These are phyloP conservation scores for Poeciliopsis retropinna DNA, from an alignment of 2,113 vertebrate genomes.

Conservation along the genomic window DNA sequence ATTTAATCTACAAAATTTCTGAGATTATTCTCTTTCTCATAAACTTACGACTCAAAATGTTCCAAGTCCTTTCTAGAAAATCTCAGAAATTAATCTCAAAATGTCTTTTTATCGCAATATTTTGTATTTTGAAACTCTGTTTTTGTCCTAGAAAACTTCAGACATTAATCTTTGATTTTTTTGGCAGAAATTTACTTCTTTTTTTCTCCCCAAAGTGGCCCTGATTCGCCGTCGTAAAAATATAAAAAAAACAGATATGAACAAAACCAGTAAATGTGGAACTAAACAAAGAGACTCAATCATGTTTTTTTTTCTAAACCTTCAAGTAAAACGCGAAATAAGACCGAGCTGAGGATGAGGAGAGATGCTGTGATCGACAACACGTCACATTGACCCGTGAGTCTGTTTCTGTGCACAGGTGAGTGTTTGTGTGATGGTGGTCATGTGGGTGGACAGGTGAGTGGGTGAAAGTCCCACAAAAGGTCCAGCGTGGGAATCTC, in stretches of 20 bases:
- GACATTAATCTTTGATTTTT: too few species aligned
- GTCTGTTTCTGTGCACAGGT: conserved; percentile 35
- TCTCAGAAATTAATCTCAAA: too few species aligned
- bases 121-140: too few species aligned
- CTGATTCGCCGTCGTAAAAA: neutral
- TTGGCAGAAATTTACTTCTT: too few species aligned
- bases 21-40: too few species aligned
- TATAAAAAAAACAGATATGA: conserved; percentile 49
- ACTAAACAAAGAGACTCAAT: conserved; percentile 22
- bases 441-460: conserved; percentile 58
- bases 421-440: conserved; percentile 45
- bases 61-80: too few species aligned
- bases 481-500: conserved; percentile 63
- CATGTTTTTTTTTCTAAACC: conserved; percentile 32
- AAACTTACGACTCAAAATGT: too few species aligned
- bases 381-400: conserved; percentile 46
- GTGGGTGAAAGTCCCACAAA: conserved; percentile 59
- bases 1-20: too few species aligned
- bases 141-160: too few species aligned
- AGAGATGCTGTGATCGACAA: conserved; percentile 40
- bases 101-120: too few species aligned
- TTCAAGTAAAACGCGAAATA: conserved; percentile 58
- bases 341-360: conserved; percentile 35
- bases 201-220: too few species aligned
- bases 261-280: conserved; percentile 32